A percentile compares a stretch with the other conserved stretches of the same genome.
phyloP scores from a whole-genome alignment of 2,888 invertebrate genomes.

The Subacronicta megacephala region DNA sequence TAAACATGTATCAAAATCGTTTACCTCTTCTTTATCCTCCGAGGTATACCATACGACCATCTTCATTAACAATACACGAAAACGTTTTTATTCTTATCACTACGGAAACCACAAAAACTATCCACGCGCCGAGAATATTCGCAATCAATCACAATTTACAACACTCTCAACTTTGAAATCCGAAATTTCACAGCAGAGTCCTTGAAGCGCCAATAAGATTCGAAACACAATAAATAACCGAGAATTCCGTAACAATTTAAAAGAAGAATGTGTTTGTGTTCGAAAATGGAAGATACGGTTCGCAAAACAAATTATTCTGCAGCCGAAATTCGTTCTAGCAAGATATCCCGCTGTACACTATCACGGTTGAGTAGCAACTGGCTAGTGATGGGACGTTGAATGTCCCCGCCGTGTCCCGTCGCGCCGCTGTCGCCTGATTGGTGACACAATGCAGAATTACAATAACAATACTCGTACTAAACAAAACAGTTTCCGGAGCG shows the following conservation, averaged over 20 bases:
- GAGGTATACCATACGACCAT: constrained; percentile 59
- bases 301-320: background rate
- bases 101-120: constrained; percentile 27
- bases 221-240: constrained; percentile 5
- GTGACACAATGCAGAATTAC: constrained; percentile 75
- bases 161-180: constrained; percentile 33
- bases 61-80: constrained; percentile 29
- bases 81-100: constrained; percentile 12
- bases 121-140: constrained; percentile 8
- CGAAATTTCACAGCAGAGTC: constrained; percentile 31
- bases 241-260: background rate
- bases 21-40: constrained; percentile 54
- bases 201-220: constrained; percentile 12
- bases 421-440: constrained; percentile 33
- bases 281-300: constrained; percentile 11
- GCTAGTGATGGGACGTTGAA: constrained; percentile 37
- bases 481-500: constrained; percentile 77
- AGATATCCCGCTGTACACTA: constrained; percentile 10
- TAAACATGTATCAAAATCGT: background rate
- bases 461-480: constrained; percentile 78
- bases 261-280: constrained; percentile 8
- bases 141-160: constrained; percentile 18
- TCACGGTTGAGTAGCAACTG: constrained; percentile 36
- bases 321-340: background rate
- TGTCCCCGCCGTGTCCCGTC: constrained; percentile 35